These are phyloP conservation scores for Chrysolina oricalcia DNA, from an alignment of 2,888 invertebrate genomes.

Conservation along the genomic window DNA sequence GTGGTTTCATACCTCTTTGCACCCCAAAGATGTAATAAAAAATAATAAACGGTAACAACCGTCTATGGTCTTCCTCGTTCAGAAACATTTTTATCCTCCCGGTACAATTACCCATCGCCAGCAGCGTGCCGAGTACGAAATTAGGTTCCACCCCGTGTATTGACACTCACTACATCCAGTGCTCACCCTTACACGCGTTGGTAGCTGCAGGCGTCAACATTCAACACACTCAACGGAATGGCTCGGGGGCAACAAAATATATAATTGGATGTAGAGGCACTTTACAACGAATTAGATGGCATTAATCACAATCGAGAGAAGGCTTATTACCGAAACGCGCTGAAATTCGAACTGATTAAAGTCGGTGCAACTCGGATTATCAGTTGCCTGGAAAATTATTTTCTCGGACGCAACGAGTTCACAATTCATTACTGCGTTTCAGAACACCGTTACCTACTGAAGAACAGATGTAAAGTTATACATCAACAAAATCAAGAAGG, in stretches of 20 bases:
- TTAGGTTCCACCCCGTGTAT: constrained; percentile 7
- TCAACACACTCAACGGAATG: constrained; percentile 7
- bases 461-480: neutral
- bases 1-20: too few species aligned
- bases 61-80: too few species aligned
- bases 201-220: constrained; percentile 5
- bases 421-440: neutral
- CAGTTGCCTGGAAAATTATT: constrained; percentile 4
- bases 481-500: too few species aligned
- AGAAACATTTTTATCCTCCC: too few species aligned
- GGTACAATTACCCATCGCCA: neutral
- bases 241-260: constrained; percentile 17
- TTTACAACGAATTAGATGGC: constrained; percentile 10
- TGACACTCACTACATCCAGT: neutral
- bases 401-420: neutral
- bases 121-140: neutral
- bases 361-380: neutral
- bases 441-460: neutral
- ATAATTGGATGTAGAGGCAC: constrained; percentile 16
- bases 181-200: neutral
- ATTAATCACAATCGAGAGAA: constrained; percentile 6
- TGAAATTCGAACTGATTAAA: constrained; percentile 10
- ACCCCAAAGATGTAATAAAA: too few species aligned
- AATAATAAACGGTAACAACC: too few species aligned
- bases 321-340: constrained; percentile 1